Conservation (phyloP, 2,113 vertebrate species). For the Neodontobutis hainanensis region DNA sequence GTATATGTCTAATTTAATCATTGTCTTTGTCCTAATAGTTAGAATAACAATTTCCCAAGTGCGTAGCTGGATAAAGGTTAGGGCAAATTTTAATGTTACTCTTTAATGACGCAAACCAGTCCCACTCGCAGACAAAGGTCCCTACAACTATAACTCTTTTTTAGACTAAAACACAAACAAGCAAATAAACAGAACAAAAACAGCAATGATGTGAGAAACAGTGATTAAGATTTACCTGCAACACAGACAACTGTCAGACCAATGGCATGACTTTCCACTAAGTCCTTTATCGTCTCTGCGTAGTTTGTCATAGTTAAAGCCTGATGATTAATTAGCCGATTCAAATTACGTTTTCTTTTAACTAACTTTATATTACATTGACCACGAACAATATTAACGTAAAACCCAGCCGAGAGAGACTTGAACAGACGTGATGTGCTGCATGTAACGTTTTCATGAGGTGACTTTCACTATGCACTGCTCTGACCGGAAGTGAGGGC, state of each 20-base stretch:
- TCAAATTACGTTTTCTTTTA: not conserved
- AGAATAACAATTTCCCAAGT: too few species aligned
- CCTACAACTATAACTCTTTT: too few species aligned
- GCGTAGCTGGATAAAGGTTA: too few species aligned
- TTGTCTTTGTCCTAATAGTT: too few species aligned
- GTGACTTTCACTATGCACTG: not conserved
- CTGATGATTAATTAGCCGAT: not conserved
- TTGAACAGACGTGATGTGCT: not conserved
- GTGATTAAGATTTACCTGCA: conserved; percentile 54
- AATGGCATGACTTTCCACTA: conserved; percentile 38
- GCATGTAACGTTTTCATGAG: not conserved
- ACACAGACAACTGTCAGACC: conserved; percentile 36
- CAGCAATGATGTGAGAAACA: not conserved
- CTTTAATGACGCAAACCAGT: too few species aligned
- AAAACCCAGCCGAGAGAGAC: too few species aligned
- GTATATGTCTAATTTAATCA: too few species aligned
- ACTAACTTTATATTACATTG: too few species aligned
- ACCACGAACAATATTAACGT: too few species aligned
- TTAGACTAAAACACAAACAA: too few species aligned
- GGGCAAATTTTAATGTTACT: too few species aligned
- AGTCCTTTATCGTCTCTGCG: conserved; percentile 37
- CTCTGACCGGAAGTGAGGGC: not conserved
- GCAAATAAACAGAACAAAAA: not conserved
- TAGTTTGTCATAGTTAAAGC: conserved; percentile 54
- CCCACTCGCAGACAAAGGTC: too few species aligned